Conservation (phyloP, 2,113 vertebrate species). For the Nerophis ophidion region DNA sequence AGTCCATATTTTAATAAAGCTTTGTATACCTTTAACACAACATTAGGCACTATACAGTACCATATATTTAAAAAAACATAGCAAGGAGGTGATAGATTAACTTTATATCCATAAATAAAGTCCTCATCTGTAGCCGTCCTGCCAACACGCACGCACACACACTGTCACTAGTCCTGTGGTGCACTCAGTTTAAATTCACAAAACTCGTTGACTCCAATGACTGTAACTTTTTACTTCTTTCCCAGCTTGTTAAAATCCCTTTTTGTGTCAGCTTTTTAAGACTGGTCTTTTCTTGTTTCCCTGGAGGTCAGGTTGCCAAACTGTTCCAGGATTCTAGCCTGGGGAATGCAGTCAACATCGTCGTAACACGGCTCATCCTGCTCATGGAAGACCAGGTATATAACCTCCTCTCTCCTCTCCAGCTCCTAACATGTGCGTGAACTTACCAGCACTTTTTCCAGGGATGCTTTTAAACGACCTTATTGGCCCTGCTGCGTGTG, state of each 20-base stretch:
- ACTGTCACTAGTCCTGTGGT: background rate
- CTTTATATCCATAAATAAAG: no score
- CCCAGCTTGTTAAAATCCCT: constrained; percentile 1
- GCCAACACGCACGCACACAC: background rate
- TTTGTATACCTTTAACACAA: no score
- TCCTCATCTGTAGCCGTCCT: background rate
- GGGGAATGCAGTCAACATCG: constrained; percentile 95
- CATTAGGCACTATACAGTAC: no score
- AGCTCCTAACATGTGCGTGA: constrained; percentile 39
- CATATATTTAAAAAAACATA: no score
- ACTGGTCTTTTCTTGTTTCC: constrained; percentile 98
- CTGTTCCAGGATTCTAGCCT: constrained; percentile 99
- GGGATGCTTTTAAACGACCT: constrained; percentile 22
- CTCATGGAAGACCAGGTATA: constrained; percentile 96
- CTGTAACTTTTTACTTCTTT: background rate
- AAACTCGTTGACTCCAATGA: background rate
- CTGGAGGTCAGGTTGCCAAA: constrained; percentile 99
- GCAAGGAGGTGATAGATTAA: no score
- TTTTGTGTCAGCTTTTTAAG: constrained; percentile 78
- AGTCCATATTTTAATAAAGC: no score
- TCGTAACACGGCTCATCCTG: constrained; percentile 92
- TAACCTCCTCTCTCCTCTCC: background rate
- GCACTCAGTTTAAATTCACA: no score
- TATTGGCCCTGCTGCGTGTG: constrained; percentile 39
- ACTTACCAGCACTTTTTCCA: constrained; percentile 26